Percentiles rank a stretch among this genome's conserved stretches.
phyloP scores from a whole-genome alignment of 2,113 vertebrate genomes.

The Amphiprion ocellaris region DNA sequence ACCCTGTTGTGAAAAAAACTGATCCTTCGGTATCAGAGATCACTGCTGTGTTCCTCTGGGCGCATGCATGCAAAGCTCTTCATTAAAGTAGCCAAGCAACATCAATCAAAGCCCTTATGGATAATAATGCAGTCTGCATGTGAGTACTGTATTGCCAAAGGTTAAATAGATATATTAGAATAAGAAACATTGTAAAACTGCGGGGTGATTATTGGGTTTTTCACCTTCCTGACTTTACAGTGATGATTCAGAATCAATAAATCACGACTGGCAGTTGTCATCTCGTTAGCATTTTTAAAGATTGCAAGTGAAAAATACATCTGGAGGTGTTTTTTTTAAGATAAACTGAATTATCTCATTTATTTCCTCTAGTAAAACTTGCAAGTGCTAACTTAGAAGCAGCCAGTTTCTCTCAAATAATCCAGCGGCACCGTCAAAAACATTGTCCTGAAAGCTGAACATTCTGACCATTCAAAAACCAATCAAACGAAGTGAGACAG shows the following conservation, averaged over 20 bases:
- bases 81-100: constrained; percentile 53
- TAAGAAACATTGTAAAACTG: constrained; percentile 29
- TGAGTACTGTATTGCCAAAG: constrained; percentile 60
- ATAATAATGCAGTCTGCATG: constrained; percentile 50
- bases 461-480: constrained; percentile 32
- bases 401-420: neutral
- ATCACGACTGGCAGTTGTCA: constrained; percentile 7
- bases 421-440: neutral
- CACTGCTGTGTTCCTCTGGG: constrained; percentile 32
- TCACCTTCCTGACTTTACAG: neutral
- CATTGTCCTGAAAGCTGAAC: constrained; percentile 4
- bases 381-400: constrained; percentile 20
- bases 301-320: constrained; percentile 19
- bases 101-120: constrained; percentile 52
- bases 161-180: constrained; percentile 50
- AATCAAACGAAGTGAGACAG: constrained; percentile 9
- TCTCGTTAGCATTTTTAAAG: neutral
- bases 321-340: neutral
- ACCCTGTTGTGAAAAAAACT: neutral
- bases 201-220: constrained; percentile 8
- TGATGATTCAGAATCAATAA: constrained; percentile 14
- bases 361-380: constrained; percentile 16
- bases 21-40: constrained; percentile 12
- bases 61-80: constrained; percentile 67
- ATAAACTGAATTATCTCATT: constrained; percentile 2